Base-by-base conservation (phyloP, 2,888 invertebrate genomes). In the Caenorhabditis sp. region DNA sequence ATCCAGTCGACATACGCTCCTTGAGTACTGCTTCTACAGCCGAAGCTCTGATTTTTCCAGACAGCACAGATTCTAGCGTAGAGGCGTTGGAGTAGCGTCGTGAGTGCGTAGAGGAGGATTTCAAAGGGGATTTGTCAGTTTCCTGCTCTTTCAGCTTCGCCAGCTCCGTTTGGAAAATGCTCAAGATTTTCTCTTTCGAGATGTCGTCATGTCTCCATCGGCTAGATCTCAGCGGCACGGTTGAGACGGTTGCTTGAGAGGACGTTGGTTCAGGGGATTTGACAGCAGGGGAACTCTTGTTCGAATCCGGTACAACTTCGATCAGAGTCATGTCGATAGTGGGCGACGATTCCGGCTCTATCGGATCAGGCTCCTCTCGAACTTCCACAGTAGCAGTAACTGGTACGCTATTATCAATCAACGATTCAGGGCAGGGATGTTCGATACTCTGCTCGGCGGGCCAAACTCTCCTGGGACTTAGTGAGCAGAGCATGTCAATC, bases 401-500 rank as follows among this genome's bases (percentile, higher is more conserved):
- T n/a, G n/a, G n/a, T n/a, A n/a, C n/a, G n/a, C n/a, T n/a, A n/a
- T n/a, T n/a, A n/a, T n/a, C 70, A 2, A 70, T 37, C 9, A 85
- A 72, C 9, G 82, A 77, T 48, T 88, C 86, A 3, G 86, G 80
- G 3, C 77, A 68, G 7, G 88, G 88, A 71, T 88, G 88, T 5
- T 87, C 87, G 15, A 88, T 75, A 61, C 83, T 85, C 7, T 83
- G 81, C 35, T 83, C 79, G 27, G 77, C 66, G 2, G 83, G 84
- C 70, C 79, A 80, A 8, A 86, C 80, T 41, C 85, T 75, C 79
- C 88, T 71, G 65, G 86, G 87, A 68, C 83, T 86, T 90, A 99
- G 93, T 84, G 96, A 95, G 91, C 99, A 98, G 90, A 99, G 93
- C 87, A 97, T 93, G 92, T 95, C 93, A 89, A 99, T 95, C 89